Percentiles rank a stretch among this genome's conserved stretches.
Conservation (phyloP, 2,888 invertebrate species). For the Chaetogeoica ovagalla region DNA sequence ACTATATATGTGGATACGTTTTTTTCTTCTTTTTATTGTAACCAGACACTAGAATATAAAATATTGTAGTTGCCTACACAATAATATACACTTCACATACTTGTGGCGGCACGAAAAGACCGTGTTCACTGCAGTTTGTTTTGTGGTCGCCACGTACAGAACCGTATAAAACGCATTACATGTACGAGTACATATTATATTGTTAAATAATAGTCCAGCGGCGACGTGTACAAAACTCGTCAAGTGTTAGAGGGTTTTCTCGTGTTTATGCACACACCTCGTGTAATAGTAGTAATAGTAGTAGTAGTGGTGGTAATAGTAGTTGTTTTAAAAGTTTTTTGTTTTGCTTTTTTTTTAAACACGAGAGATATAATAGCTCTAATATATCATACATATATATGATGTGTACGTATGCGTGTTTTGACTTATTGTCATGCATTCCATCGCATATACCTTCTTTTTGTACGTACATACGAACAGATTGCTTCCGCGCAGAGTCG, state of each 20-base stretch:
- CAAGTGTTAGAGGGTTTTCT: neutral
- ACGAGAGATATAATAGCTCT: conserved; percentile 20
- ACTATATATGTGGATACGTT: neutral
- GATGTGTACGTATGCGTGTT: too few species aligned
- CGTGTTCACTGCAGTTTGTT: conserved; percentile 15
- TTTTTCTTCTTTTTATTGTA: conserved; percentile 3
- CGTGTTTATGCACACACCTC: conserved; percentile 7
- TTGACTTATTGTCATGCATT: too few species aligned
- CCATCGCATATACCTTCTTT: too few species aligned
- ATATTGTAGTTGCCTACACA: conserved; percentile 37
- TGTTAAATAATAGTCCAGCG: conserved; percentile 28
- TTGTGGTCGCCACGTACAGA: conserved; percentile 13
- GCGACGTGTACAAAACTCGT: conserved; percentile 23
- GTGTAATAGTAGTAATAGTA: neutral
- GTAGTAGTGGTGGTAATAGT: too few species aligned
- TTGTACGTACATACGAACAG: too few species aligned
- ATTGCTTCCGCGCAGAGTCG: too few species aligned
- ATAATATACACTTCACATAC: conserved; percentile 30
- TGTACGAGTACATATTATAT: neutral
- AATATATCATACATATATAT: neutral
- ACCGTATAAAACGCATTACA: neutral
- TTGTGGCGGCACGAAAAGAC: conserved; percentile 34
- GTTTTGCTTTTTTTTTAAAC: conserved; percentile 17
- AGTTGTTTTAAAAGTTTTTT: neutral
- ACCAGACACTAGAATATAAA: conserved; percentile 21